phyloP scores from a whole-genome alignment of 2,797 vertebrate species.

The Hipposideros larvatus region DNA sequence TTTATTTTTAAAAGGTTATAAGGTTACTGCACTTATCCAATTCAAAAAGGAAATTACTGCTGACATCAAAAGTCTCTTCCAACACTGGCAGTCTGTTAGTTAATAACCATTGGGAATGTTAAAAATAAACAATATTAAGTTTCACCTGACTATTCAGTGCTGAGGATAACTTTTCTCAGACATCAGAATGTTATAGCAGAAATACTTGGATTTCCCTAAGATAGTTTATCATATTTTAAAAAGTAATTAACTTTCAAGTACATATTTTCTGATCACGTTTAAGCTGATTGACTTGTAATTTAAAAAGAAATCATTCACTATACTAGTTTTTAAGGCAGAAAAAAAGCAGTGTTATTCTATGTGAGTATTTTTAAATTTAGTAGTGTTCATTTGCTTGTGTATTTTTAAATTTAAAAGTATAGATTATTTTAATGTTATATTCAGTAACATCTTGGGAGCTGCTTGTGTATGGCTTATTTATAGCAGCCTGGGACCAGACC shows the following conservation, averaged over 20 bases:
- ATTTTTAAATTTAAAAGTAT: constrained; percentile 1
- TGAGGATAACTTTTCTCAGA: neutral
- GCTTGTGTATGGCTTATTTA: neutral
- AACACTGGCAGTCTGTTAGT: constrained; percentile 51
- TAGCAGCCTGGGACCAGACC: neutral
- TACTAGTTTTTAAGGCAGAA: neutral
- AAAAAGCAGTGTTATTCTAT: neutral
- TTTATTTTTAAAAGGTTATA: constrained; percentile 63
- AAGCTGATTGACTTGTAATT: neutral
- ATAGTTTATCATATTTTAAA: neutral
- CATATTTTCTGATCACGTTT: neutral
- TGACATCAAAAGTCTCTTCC: constrained; percentile 68
- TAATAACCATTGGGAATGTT: constrained; percentile 71
- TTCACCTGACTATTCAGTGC: constrained; percentile 27
- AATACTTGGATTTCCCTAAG: constrained; percentile 35
- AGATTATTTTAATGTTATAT: constrained; percentile 3
- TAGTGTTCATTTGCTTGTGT: neutral
- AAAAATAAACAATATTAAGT: constrained; percentile 76
- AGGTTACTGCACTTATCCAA: neutral
- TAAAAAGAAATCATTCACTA: neutral
- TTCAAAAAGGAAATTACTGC: constrained; percentile 55
- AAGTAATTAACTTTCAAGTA: neutral
- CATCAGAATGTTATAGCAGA: constrained; percentile 3
- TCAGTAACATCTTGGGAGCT: constrained; percentile 29
- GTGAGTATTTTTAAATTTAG: neutral